Evolutionary conservation across 1,140 invertebrate genomes (phyloP), one percentile per base, ranked within the genome.

Genomic region (Pachyrhynchus sulphureomaculatus): DNA sequence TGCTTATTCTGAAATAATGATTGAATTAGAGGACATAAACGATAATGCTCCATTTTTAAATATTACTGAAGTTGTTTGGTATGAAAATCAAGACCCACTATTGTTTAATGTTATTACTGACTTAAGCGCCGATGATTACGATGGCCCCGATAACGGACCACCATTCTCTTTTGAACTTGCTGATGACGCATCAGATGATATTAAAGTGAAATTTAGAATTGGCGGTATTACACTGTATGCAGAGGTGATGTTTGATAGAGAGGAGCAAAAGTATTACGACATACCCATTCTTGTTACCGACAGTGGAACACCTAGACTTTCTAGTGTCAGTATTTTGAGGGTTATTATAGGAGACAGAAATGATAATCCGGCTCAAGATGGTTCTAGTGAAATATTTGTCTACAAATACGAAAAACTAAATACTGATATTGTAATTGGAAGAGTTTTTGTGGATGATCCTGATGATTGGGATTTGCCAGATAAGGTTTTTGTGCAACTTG

Each of bases 401-500:
- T 96, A 96, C 75, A 95, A 94, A 74, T 96, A 92, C 72, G 89
- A 88, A 78, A 87, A 68, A 65, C 29, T 59, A 41, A 56, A 48
- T 13, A 65, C 33, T 23, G 84, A 88, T 51, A 89, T 88, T 0
- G 83, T 88, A 63, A 92, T 97, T 39, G 95, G 95, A 0, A 79
- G 91, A 18, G 93, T 96, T 1, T 96, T 91, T 75, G 93, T 95
- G 0, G 83, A 91, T 23, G 95, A 98, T 78, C 81, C 84, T 0
- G 95, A 98, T 72, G 95, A 97, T 73, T 96, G 93, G 93, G 95
- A 98, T 78, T 76, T 95, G 36, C 84, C 85, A 0, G 93, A 97
- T 72, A 98, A 98, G 78, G 72, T 79, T 1, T 98, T 95, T 66
- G 75, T 77, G 9, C 92, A 89, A 89, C 75, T 77, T 29, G 69